Evolutionary conservation across 2,888 invertebrate species (phyloP).

Genomic region (Leptura quadrifasciata): DNA sequence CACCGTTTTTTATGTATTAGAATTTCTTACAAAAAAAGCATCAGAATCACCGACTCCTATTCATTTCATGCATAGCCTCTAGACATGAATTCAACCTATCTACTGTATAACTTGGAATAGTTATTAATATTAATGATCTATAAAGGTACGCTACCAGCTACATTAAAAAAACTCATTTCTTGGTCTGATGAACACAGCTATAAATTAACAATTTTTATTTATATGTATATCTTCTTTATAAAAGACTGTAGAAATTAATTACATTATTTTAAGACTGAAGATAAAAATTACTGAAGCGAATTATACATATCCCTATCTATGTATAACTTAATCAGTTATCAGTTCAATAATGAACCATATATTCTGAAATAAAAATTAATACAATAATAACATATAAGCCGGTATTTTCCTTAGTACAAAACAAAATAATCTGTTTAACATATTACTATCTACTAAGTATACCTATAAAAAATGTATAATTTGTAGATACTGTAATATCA

Average conservation of each 20-base stretch:
- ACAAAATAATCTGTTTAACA: not conserved
- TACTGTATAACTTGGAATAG: no score
- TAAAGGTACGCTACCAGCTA: not conserved
- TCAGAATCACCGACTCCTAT: no score
- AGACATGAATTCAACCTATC: no score
- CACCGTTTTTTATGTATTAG: no score
- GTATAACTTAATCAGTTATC: not conserved
- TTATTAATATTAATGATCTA: no score
- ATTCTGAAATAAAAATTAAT: not conserved
- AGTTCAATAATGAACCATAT: no score
- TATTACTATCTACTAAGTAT: not conserved
- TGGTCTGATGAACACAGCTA: not conserved
- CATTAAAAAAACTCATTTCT: not conserved
- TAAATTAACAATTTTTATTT: not conserved
- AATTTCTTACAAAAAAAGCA: no score
- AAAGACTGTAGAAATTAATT: no score
- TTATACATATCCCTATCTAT: not conserved
- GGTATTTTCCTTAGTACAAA: not conserved
- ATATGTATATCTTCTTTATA: not conserved
- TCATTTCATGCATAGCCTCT: no score
- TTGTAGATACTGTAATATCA: not conserved
- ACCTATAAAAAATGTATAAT: not conserved
- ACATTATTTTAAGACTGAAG: not conserved
- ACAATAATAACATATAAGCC: not conserved
- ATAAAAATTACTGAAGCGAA: not conserved